Conservation (phyloP, 2,888 invertebrate genomes). For the Drosophila rellima region DNA sequence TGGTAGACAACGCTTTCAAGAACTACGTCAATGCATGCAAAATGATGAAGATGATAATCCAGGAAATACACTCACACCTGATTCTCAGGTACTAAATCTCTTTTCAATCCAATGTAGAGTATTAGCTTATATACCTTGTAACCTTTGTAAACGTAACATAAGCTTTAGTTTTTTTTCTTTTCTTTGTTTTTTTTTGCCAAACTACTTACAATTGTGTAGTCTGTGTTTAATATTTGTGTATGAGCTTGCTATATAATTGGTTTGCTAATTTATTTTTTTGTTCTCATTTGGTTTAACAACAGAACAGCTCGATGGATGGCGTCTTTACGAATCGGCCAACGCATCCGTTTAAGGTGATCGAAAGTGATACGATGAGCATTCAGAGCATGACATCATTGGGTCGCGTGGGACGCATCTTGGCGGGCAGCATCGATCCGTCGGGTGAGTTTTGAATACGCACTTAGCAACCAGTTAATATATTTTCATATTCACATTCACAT, state of each 20-base stretch:
- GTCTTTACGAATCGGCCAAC: constrained; percentile 89
- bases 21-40: constrained; percentile 94
- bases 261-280: constrained; percentile 33
- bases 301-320: constrained; percentile 90
- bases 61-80: constrained; percentile 90
- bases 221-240: constrained; percentile 8
- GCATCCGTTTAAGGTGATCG: constrained; percentile 94
- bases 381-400: constrained; percentile 96
- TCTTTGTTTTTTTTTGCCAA: not conserved
- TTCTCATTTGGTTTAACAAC: constrained; percentile 44
- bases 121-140: constrained; percentile 20
- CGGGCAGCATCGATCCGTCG: constrained; percentile 89
- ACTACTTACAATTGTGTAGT: constrained; percentile 16
- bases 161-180: constrained; percentile 15
- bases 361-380: constrained; percentile 94
- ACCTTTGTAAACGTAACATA: constrained; percentile 21
- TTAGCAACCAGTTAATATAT: constrained; percentile 25
- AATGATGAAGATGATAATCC: constrained; percentile 93
- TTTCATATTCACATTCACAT: constrained; percentile 18
- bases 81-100: constrained; percentile 88
- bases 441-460: constrained; percentile 83
- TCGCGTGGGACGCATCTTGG: constrained; percentile 92
- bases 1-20: constrained; percentile 92
- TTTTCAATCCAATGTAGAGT: constrained; percentile 39
- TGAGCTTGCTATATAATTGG: constrained; percentile 14